These are phyloP conservation scores for Agrilus mali DNA, from an alignment of 2,888 invertebrate species.

Conservation along the genomic window DNA sequence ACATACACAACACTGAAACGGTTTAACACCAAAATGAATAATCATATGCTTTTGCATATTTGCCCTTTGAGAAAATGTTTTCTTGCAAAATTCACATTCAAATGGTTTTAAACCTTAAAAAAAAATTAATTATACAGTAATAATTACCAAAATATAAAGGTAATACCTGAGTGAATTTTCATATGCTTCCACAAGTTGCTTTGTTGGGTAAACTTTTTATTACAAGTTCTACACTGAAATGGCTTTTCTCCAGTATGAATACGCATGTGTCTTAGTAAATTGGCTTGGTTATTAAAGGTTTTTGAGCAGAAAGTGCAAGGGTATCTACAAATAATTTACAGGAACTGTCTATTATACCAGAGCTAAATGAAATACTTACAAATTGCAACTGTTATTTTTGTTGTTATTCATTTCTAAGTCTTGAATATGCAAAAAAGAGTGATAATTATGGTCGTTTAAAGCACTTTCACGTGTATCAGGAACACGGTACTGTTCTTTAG, in stretches of 20 bases:
- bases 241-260: constrained; percentile 15
- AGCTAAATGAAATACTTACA: neutral
- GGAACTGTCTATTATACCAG: neutral
- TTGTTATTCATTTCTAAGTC: constrained; percentile 4
- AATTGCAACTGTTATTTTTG: neutral
- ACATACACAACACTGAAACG: constrained; percentile 15
- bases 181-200: constrained; percentile 17
- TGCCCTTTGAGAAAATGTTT: constrained; percentile 18
- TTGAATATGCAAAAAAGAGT: constrained; percentile 5
- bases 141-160: neutral
- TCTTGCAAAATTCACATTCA: constrained; percentile 14
- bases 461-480: constrained; percentile 2
- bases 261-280: constrained; percentile 13
- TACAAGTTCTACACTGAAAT: constrained; percentile 15
- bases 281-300: constrained; percentile 11
- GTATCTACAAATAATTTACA: constrained; percentile 3
- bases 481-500: no score
- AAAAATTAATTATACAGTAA: constrained; percentile 1
- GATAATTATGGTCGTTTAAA: constrained; percentile 9
- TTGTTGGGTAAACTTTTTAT: constrained; percentile 16
- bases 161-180: constrained; percentile 13
- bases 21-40: constrained; percentile 16
- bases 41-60: constrained; percentile 18
- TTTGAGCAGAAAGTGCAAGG: constrained; percentile 11
- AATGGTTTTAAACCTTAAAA: constrained; percentile 15